Percentiles rank a stretch among this genome's conserved stretches.
phyloP scores from a whole-genome alignment of 2,113 vertebrate genomes.

The Lates calcarifer region DNA sequence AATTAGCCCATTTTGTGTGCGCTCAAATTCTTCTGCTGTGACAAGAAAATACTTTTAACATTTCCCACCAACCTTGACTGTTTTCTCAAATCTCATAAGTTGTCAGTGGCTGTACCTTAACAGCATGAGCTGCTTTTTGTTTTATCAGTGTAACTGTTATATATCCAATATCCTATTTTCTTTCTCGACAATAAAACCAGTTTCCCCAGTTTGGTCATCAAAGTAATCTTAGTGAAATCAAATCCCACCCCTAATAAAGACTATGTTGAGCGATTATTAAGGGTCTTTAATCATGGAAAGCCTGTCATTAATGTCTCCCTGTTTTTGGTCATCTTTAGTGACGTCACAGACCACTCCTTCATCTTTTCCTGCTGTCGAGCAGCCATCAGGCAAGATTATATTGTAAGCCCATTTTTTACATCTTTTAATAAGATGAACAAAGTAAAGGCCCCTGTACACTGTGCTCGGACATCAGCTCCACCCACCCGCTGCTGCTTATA shows the following conservation, averaged over 20 bases:
- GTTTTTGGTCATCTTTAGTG: background rate
- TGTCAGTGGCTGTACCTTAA: background rate
- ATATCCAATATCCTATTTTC: background rate
- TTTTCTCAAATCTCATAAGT: background rate
- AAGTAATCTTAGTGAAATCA: background rate
- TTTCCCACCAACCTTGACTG: background rate
- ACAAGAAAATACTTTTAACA: background rate
- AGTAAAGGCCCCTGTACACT: no score
- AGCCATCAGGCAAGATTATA: background rate
- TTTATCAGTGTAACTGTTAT: background rate
- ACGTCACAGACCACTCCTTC: background rate
- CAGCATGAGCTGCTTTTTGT: background rate
- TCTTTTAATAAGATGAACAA: no score
- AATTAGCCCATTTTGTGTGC: background rate
- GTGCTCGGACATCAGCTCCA: background rate
- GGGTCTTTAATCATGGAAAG: background rate
- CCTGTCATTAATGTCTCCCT: background rate
- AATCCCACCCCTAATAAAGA: background rate
- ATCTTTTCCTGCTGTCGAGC: background rate
- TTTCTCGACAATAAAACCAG: background rate
- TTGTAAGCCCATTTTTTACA: background rate
- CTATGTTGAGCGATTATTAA: background rate
- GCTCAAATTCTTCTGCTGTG: background rate
- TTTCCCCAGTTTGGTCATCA: background rate
- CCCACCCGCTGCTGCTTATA: slow-evolving; percentile 1